Evolutionary conservation across 2,113 vertebrate genomes (phyloP).

Genomic region (Dissostichus mawsoni): DNA sequence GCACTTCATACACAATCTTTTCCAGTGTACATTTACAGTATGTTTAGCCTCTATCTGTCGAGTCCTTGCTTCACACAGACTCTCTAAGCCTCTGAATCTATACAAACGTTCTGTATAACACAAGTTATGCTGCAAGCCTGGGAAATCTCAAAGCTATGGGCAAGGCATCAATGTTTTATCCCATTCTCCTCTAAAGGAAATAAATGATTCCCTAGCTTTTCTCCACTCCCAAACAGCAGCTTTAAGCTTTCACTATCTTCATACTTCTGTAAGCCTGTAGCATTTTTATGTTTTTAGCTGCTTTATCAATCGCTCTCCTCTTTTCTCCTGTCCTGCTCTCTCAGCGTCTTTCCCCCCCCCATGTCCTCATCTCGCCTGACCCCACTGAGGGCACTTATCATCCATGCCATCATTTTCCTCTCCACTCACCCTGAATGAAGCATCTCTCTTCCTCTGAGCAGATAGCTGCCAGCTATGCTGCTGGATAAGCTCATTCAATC

Average conservation of each 20-base stretch:
- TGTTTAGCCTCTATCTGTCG: conserved; percentile 28
- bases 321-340: background rate
- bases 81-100: conserved; percentile 21
- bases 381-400: conserved; percentile 28
- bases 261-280: conserved; percentile 20
- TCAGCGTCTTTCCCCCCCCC: background rate
- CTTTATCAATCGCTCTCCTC: conserved; percentile 13
- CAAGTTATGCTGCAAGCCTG: conserved; percentile 22
- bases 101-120: conserved; percentile 18
- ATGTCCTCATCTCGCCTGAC: conserved; percentile 15
- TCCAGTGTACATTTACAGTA: conserved; percentile 28
- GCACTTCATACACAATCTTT: conserved; percentile 21
- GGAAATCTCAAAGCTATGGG: conserved; percentile 34
- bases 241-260: conserved; percentile 42
- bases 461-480: conserved; percentile 41
- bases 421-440: conserved; percentile 41
- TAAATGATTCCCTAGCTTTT: conserved; percentile 26
- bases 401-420: conserved; percentile 30
- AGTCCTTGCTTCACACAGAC: conserved; percentile 14
- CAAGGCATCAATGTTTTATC: conserved; percentile 39
- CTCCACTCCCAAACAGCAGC: conserved; percentile 44
- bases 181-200: conserved; percentile 36
- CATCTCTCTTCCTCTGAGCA: conserved; percentile 37
- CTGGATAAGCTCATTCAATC: conserved; percentile 60
- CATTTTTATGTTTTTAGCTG: conserved; percentile 27